Evolutionary conservation across 2,888 invertebrate species (phyloP).

Genomic region (Galerucella pusilla): DNA sequence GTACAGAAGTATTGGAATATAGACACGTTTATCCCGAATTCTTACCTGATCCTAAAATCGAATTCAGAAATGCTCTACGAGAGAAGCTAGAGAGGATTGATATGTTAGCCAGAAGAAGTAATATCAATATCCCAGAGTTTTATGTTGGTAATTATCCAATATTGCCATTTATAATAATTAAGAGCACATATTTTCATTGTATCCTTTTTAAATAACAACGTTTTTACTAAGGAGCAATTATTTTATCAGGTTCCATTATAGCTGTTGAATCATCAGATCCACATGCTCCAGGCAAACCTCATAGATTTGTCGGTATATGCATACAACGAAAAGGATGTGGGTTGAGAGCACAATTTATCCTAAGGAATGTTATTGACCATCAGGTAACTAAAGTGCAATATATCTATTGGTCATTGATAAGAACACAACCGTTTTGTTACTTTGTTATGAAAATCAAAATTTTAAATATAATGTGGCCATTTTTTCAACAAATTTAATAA

Average conservation of each 20-base stretch:
- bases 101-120: conserved; percentile 86
- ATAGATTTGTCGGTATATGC: conserved; percentile 94
- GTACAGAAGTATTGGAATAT: conserved; percentile 65
- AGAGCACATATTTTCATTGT: background rate
- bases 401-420: too few relatives aligned
- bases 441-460: too few relatives aligned
- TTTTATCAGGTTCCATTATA: conserved; percentile 79
- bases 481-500: too few relatives aligned
- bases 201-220: background rate
- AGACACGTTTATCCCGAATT: conserved; percentile 90
- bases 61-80: conserved; percentile 80
- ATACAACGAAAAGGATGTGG: conserved; percentile 87
- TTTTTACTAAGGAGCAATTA: background rate
- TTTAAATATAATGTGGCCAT: too few relatives aligned
- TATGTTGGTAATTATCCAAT: conserved; percentile 81
- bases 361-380: conserved; percentile 94
- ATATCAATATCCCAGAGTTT: conserved; percentile 95
- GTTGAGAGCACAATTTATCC: conserved; percentile 83
- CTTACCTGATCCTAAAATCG: conserved; percentile 84
- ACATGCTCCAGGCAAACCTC: conserved; percentile 85
- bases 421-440: too few relatives aligned
- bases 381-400: conserved; percentile 64
- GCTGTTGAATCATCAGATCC: conserved; percentile 89
- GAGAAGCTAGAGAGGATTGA: conserved; percentile 93
- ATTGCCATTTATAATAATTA: background rate